Evolutionary conservation across 2,888 invertebrate species (phyloP), one percentile per base, ranked within the genome.

Genomic region (Heterodera filipjevi): DNA sequence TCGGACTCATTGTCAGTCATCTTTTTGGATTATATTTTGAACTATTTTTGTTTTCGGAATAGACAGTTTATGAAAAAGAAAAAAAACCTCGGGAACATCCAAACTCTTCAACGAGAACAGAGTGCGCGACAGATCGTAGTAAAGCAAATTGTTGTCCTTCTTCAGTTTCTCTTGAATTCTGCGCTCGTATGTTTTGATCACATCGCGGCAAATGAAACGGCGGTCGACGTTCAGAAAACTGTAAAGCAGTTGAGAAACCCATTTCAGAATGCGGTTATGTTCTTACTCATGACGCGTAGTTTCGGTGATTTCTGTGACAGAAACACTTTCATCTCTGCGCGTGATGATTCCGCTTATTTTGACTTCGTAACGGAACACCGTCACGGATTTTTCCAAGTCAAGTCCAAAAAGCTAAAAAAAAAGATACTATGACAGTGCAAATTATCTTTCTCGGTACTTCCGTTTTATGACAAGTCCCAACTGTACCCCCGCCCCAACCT

Each of bases 91-190:
- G 16, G 6, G 6, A 0, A 39, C 12, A 12, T 39, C 49, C 49
- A 49, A 49, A 16, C 49, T 44, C 5, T 64, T 35, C 1, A 64
- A 14, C 16, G 73, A 32, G 14, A 49, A 49, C n/a, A 73, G 49
- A 3, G n/a, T 27, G 64, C n/a, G 39, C 35, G 44, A 33, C 35
- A 35, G n/a, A 27, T 73, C 73, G 27, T 73, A 73, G 44, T 44
- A 73, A 22, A 73, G 46, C 35, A n/a, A 2, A 27, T 59, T 59
- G 6, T 59, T 10, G 3, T 22, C 2, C 59, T 3, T n/a, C 59
- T 22, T n/a, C 19, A 49, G 19, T 19, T 16, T 49, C 19, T 49
- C 49, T 49, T 49, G 10, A n/a, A 19, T 6, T 22, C 22, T 59
- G n/a, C 59, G 59, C 22, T 59, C 59, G 12, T 10, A 59, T 10